A percentile compares a stretch with the other conserved stretches of the same genome.
Conservation (phyloP, 92 coral and sea anemone genomes). For the Scolanthus callimorphus region DNA sequence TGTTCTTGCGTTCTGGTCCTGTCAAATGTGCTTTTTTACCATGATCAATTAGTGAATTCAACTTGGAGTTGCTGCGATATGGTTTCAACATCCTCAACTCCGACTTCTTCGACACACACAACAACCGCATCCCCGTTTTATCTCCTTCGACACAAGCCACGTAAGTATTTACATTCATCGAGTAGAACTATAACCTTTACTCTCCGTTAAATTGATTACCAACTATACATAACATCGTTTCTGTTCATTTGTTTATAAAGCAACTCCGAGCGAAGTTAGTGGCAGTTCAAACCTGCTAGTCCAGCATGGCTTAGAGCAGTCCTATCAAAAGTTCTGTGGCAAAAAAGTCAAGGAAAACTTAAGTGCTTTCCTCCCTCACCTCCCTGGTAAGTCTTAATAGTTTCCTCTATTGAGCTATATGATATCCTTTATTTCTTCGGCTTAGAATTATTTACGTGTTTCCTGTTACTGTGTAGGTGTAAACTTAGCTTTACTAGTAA, state of each 20-base stretch:
- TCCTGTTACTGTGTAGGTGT: neutral
- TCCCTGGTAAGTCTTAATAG: conserved; percentile 78
- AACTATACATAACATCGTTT: neutral
- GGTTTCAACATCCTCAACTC: conserved; percentile 89
- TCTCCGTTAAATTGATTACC: neutral
- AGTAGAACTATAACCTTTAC: no score
- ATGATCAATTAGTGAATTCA: conserved; percentile 7
- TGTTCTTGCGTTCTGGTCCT: no score
- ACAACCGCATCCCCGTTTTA: conserved; percentile 67
- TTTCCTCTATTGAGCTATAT: no score
- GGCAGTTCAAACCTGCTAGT: conserved; percentile 81
- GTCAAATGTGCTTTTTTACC: neutral
- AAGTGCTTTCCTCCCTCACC: conserved; percentile 92
- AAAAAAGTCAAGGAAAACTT: conserved; percentile 91
- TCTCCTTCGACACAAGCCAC: conserved; percentile 70
- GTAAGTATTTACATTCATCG: conserved; percentile 41
- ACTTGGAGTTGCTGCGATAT: no score
- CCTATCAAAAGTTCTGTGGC: conserved; percentile 90
- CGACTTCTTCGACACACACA: conserved; percentile 62
- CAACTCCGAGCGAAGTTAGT: conserved; percentile 52
- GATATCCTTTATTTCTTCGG: no score
- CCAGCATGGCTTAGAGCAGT: conserved; percentile 88
- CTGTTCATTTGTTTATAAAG: conserved; percentile 37
- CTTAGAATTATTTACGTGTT: no score
- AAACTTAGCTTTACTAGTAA: neutral